Percentiles rank a stretch among this genome's conserved stretches.
These are phyloP conservation scores for Glaucomys volans DNA, from an alignment of 2,113 vertebrate species.

Conservation along the genomic window DNA sequence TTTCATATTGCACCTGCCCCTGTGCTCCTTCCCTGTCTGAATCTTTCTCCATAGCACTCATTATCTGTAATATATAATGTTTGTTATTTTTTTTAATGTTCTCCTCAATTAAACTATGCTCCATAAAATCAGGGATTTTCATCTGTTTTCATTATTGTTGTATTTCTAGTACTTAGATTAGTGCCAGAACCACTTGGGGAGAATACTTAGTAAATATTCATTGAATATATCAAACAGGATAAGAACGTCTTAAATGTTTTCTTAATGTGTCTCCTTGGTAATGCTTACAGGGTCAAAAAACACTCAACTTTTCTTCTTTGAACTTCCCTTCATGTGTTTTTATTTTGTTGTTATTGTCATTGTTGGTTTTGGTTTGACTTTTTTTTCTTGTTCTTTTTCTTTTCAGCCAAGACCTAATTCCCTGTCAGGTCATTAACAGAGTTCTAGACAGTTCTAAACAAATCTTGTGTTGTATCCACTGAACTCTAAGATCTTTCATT, in stretches of 20 bases:
- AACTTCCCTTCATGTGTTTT: not conserved
- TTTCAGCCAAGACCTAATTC: not conserved
- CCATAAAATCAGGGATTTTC: not conserved
- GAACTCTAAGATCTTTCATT: not conserved
- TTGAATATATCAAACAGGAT: not conserved
- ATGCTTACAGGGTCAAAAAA: not conserved
- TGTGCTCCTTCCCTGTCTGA: not conserved
- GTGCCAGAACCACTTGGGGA: not conserved
- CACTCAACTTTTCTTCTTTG: not conserved
- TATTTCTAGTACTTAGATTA: not conserved
- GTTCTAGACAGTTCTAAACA: not conserved
- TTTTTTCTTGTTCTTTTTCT: not conserved
- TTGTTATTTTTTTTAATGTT: not conserved
- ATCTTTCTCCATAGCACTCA: conserved; percentile 1
- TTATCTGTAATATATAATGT: conserved; percentile 3
- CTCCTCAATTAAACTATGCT: not conserved
- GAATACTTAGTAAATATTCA: not conserved
- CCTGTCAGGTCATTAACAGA: not conserved
- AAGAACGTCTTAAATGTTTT: not conserved
- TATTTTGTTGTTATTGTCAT: not conserved
- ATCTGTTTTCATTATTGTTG: not conserved
- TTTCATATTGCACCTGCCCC: not conserved
- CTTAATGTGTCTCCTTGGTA: not conserved
- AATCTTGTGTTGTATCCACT: not conserved
- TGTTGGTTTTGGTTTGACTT: not conserved